Evolutionary conservation across 2,888 invertebrate species (phyloP), one percentile per base, ranked within the genome.

Genomic region (Argyresthia albistria): DNA sequence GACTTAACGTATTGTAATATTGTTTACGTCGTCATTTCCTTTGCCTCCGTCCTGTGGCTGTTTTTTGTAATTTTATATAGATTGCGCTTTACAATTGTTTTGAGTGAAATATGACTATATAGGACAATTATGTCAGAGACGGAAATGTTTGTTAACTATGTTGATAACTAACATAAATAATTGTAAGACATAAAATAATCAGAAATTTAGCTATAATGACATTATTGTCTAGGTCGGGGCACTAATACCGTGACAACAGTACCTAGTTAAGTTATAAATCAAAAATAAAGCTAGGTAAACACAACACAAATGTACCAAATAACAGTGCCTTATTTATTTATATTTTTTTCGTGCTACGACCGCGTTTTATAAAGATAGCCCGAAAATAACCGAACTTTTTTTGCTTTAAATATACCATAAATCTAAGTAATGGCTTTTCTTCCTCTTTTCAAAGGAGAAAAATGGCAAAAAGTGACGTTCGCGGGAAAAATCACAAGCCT

Each of bases 341-440:
- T 43, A 43, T 11, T n/a, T 43, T 8, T 12, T 15, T 14, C 15
- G 14, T 16, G 14, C 15, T 15, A 12, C 45, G 15, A 10, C 45
- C 14, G 45, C 15, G 16, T 45, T 45, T 15, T 15, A 10, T 15
- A 45, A 8, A 15, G 25, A 14, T 35, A 50, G 12, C 43, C 49
- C 43, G 25, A 46, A 39, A 47, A 49, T 51, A 47, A n/a, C 36
- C 54, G 55, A 57, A 62, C 51, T 58, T 65, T 72, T 70, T 73
- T 67, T 60, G 68, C 63, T 56, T 60, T 58, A 59, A 67, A 70
- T 69, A 69, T 69, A 69, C 68, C 69, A 80, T 83, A 83, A 82
- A 83, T 82, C 80, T 80, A 74, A 74, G 73, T 79, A 83, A 83
- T 80, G 74, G 72, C 73, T 69, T 73, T 79, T 70, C 73, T 77